Evolutionary conservation across 2,888 invertebrate genomes (phyloP).

Genomic region (Psylliodes chrysocephalus): DNA sequence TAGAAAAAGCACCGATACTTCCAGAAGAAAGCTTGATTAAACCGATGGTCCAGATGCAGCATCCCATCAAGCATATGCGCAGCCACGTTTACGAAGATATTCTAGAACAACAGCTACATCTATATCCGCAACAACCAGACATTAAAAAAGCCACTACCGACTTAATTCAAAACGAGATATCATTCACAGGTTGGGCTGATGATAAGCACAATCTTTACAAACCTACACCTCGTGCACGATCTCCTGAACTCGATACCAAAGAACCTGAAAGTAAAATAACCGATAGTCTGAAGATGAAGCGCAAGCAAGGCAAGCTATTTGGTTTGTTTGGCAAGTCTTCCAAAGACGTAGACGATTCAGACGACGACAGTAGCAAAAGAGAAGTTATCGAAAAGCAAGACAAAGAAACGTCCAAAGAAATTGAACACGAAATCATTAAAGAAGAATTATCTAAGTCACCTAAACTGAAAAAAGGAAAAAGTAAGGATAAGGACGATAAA

Average conservation of each 20-base stretch:
- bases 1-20: slow-evolving; percentile 52
- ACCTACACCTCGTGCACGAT: slow-evolving; percentile 13
- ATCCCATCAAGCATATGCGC: slow-evolving; percentile 49
- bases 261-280: slow-evolving; percentile 38
- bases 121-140: slow-evolving; percentile 17
- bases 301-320: slow-evolving; percentile 56
- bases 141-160: slow-evolving; percentile 54
- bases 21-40: slow-evolving; percentile 52
- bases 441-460: slow-evolving; percentile 26
- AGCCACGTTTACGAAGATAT: slow-evolving; percentile 57
- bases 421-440: slow-evolving; percentile 15
- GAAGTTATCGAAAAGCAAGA: slow-evolving; percentile 61
- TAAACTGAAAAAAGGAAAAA: slow-evolving; percentile 38
- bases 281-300: slow-evolving; percentile 52
- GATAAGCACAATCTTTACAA: slow-evolving; percentile 50
- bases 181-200: slow-evolving; percentile 55
- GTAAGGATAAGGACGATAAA: slow-evolving; percentile 44
- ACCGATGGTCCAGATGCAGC: slow-evolving; percentile 44
- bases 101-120: slow-evolving; percentile 41
- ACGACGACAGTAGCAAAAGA: slow-evolving; percentile 52
- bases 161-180: slow-evolving; percentile 58
- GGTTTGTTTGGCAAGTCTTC: slow-evolving; percentile 57
- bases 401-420: slow-evolving; percentile 57
- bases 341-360: slow-evolving; percentile 58
- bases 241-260: slow-evolving; percentile 8